Percentiles rank a stretch among this genome's conserved stretches.
phyloP scores from a whole-genome alignment of 2,113 vertebrate species.

The Rafetus swinhoei region DNA sequence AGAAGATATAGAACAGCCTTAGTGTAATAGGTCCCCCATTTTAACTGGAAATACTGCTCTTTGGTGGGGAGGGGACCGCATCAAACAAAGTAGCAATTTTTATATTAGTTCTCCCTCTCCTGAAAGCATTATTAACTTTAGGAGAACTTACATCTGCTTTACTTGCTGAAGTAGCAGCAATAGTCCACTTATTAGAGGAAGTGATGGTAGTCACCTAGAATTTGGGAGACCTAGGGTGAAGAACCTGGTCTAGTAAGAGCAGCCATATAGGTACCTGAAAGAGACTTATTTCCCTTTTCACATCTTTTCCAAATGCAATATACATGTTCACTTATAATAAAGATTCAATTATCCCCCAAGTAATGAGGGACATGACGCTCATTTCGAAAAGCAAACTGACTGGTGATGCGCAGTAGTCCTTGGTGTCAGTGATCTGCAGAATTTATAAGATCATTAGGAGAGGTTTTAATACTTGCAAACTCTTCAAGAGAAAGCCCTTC shows the following conservation, averaged over 20 bases:
- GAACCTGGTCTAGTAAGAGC: not conserved
- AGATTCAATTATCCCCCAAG: not conserved
- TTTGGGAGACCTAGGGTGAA: not conserved
- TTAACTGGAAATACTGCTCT: not conserved
- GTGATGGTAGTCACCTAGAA: not conserved
- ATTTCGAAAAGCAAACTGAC: not conserved
- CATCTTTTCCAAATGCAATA: not conserved
- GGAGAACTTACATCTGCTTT: not conserved
- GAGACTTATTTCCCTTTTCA: not conserved
- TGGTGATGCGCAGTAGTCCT: not conserved
- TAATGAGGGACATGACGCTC: not conserved
- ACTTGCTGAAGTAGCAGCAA: not conserved
- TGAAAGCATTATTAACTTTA: not conserved
- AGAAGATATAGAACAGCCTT: not conserved
- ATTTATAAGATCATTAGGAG: not conserved
- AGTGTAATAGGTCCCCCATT: not conserved
- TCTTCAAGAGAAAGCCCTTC: not conserved
- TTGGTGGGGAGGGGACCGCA: not conserved
- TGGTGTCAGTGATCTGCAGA: not conserved
- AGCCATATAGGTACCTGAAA: not conserved
- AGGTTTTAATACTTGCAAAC: not conserved
- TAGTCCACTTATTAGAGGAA: not conserved
- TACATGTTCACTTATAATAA: not conserved
- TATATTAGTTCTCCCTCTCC: not conserved
- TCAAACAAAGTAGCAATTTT: not conserved